These are phyloP conservation scores for Ischnus inquisitorius DNA, from an alignment of 2,888 invertebrate species.

Conservation along the genomic window DNA sequence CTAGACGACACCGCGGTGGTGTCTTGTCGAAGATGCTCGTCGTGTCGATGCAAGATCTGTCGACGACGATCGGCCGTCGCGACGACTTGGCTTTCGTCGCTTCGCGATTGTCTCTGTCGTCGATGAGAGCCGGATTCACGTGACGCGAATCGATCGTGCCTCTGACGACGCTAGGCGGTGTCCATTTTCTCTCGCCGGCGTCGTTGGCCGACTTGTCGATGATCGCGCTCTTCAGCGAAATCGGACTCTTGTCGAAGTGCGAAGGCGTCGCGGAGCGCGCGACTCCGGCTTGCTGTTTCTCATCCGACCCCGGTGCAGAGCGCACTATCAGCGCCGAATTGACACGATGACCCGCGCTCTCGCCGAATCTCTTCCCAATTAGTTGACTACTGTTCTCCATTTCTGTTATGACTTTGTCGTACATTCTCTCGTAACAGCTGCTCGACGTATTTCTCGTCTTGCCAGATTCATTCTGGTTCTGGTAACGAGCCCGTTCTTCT, in stretches of 20 bases:
- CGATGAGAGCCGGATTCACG: slow-evolving; percentile 82
- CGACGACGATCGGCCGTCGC: slow-evolving; percentile 78
- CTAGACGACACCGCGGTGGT: slow-evolving; percentile 74
- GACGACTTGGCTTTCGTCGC: slow-evolving; percentile 63
- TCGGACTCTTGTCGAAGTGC: slow-evolving; percentile 76
- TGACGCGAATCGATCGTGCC: slow-evolving; percentile 73
- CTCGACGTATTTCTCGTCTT: slow-evolving; percentile 33
- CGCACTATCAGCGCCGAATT: slow-evolving; percentile 70
- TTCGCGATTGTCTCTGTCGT: slow-evolving; percentile 75
- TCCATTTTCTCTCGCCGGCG: slow-evolving; percentile 67
- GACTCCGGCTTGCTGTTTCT: slow-evolving; percentile 53
- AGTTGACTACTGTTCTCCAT: slow-evolving; percentile 39
- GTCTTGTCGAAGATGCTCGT: slow-evolving; percentile 82
- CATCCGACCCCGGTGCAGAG: slow-evolving; percentile 35
- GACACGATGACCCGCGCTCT: slow-evolving; percentile 57
- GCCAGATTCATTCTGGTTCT: slow-evolving; percentile 32
- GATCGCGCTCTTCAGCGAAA: slow-evolving; percentile 80
- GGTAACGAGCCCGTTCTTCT: slow-evolving; percentile 51
- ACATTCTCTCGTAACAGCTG: slow-evolving; percentile 60
- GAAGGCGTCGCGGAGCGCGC: slow-evolving; percentile 71
- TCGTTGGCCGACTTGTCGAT: slow-evolving; percentile 78
- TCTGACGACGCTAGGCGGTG: slow-evolving; percentile 62
- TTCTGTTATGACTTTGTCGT: slow-evolving; percentile 56
- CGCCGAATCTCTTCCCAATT: slow-evolving; percentile 53
- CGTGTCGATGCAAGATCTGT: slow-evolving; percentile 82